Base-by-base conservation (phyloP, 2,888 invertebrate species). In the Thelaira solivaga region DNA sequence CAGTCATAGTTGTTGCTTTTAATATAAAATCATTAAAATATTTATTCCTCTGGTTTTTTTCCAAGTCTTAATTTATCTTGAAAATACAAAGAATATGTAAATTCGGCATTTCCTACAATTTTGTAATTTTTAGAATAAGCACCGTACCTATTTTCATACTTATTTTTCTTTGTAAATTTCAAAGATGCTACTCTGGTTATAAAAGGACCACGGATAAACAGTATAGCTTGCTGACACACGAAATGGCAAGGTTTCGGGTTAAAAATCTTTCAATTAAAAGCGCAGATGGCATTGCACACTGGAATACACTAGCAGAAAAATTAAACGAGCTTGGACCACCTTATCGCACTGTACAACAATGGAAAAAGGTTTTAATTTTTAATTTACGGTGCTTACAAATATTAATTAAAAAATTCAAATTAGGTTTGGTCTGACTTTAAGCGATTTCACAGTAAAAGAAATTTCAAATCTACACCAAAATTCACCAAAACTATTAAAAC, bases 401-500 rank as follows among this genome's bases (percentile, higher is more conserved):
- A 0, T 8, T 59, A 43, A 43, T 31, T 13, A 31, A 43, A 18
- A 8, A 1, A 5, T 49, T 36, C 13, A 36, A n/a, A 16, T 16
- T 2, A 78, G 78, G 78, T 78, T 45, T 78, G 78, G 78, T 74
- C 73, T 3, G 78, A 78, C 18, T 78, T 69, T 39, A 62, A 53
- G 26, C 78, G 78, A 47, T 74, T 73, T 29, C 73, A 74, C n/a
- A 78, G 64, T 47, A 69, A 69, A 39, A 57, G 64, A 0, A 43
- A 49, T 8, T 65, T 69, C 34, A 49, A 67, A 45, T 74, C 74
- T 5, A 65, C 24, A 22, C 67, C 65, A n/a, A 74, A 74, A 29
- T 74, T 74, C 26, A 43, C 47, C 1, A 74, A 69, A 64, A 29
- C 18, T 7, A 22, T 73, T 7, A 64, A 73, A 51, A 31, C 4